Conservation (phyloP, 2,113 vertebrate species). For the Odobenus rosmarus region DNA sequence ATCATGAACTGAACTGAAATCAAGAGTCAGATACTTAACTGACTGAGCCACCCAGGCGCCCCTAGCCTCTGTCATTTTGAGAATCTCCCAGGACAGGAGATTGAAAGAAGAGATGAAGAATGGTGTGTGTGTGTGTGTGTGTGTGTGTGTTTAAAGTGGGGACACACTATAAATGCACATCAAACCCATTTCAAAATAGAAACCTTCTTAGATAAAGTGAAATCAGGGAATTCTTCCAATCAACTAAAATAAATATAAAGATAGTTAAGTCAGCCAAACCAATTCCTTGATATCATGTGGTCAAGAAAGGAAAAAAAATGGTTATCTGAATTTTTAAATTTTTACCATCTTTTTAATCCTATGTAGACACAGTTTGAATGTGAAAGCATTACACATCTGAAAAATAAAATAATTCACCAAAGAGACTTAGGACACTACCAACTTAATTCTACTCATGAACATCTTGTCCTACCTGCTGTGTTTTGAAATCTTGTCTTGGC, state of each 20-base stretch:
- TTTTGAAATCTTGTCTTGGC: constrained; percentile 64
- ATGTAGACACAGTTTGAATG: background rate
- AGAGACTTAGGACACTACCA: constrained; percentile 16
- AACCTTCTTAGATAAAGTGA: background rate
- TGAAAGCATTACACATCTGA: background rate
- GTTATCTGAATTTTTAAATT: background rate
- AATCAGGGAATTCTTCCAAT: constrained; percentile 13
- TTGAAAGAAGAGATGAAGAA: background rate
- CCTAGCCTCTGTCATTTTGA: background rate
- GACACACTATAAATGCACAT: background rate
- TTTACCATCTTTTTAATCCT: constrained; percentile 22
- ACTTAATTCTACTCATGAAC: constrained; percentile 26
- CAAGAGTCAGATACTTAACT: background rate
- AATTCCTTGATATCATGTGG: background rate
- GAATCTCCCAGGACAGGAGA: background rate
- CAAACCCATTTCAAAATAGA: constrained; percentile 6
- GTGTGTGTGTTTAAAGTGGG: background rate
- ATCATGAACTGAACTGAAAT: background rate
- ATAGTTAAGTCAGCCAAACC: background rate
- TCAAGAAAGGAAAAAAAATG: background rate
- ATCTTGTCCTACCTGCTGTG: constrained; percentile 58
- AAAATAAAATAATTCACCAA: constrained; percentile 36
- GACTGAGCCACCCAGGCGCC: background rate
- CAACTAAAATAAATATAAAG: constrained; percentile 35
- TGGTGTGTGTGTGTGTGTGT: background rate